These are phyloP conservation scores for Yponomeuta sedellus DNA, from an alignment of 2,888 invertebrate species.

Conservation along the genomic window DNA sequence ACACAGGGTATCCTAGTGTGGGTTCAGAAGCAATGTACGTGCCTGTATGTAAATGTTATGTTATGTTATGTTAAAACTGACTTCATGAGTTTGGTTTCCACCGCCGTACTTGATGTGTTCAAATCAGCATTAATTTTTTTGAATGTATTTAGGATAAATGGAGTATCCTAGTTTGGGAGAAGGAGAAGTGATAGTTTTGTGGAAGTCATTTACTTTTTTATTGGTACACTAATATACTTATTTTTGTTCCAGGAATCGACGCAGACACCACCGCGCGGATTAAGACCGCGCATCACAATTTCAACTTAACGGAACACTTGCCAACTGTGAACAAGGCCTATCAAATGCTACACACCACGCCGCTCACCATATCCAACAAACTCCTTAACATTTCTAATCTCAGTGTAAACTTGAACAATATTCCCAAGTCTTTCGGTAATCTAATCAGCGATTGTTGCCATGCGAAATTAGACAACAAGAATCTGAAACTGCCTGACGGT, in stretches of 20 bases:
- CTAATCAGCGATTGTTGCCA: slow-evolving; percentile 35
- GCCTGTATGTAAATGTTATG: too few relatives aligned
- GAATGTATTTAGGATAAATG: too few relatives aligned
- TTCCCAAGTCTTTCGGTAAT: slow-evolving; percentile 19
- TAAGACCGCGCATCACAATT: slow-evolving; percentile 38
- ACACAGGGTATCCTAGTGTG: too few relatives aligned
- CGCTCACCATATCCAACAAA: slow-evolving; percentile 14
- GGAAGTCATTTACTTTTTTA: too few relatives aligned
- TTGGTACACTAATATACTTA: not conserved
- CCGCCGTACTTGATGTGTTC: too few relatives aligned
- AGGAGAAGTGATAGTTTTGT: too few relatives aligned
- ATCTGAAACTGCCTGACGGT: slow-evolving; percentile 25
- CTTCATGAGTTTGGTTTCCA: too few relatives aligned
- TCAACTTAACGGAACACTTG: slow-evolving; percentile 34
- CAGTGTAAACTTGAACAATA: not conserved
- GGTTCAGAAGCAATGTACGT: too few relatives aligned
- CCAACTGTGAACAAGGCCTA: slow-evolving; percentile 63
- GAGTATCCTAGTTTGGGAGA: too few relatives aligned
- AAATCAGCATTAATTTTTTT: too few relatives aligned
- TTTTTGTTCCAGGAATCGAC: slow-evolving; percentile 53
- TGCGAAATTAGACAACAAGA: slow-evolving; percentile 20
- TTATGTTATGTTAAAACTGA: too few relatives aligned
- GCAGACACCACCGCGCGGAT: slow-evolving; percentile 47
- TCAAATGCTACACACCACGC: slow-evolving; percentile 56
- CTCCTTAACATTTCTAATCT: not conserved